Base-by-base conservation (phyloP, 2,797 vertebrate genomes). In the Melopsittacus undulatus region DNA sequence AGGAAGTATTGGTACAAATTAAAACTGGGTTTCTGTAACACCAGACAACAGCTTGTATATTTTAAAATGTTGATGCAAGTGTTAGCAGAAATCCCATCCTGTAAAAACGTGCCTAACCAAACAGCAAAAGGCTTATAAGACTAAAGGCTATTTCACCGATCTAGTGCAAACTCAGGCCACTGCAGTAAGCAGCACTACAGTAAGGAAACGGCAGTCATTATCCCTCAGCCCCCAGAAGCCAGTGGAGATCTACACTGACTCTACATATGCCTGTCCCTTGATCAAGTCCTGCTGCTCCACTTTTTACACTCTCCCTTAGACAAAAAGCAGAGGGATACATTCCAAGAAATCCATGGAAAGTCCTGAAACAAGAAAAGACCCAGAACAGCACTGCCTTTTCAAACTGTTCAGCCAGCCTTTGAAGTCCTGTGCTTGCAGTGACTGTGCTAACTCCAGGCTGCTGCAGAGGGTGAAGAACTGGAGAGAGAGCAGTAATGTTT, bases 391-490 rank as follows among this genome's bases (percentile, higher is more conserved):
- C 32, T 89, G 12, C 46, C 11, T 69, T 59, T 54, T n/a, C 49
- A 75, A 73, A 38, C 29, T 36, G 43, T 22, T 45, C 42, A 40
- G 29, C 5, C 38, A 54, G 29, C 17, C 61, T 70, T 54, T 73
- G 29, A 54, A 82, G 38, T 43, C 57, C 62, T 17, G 64, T 26
- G 38, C 46, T 46, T 76, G 27, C 42, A 61, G 52, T 1, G 21
- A 42, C 49, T 49, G 34, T 21, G 12, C 46, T 11, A 66, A 27
- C 38, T 30, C 49, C 63, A 1, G 5, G 14, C 20, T 12, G 46
- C 34, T 0, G 0, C 75, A 73, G 30, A 89, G 48, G 16, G 1
- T 3, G 54, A 52, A 43, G 18, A 75, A 51, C 36, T 14, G 38
- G 20, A 42, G 32, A 24, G 27, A 49, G 4, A 74, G 19, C 48